Base-by-base conservation (phyloP, 2,888 invertebrate species). In the Allacma fusca region DNA sequence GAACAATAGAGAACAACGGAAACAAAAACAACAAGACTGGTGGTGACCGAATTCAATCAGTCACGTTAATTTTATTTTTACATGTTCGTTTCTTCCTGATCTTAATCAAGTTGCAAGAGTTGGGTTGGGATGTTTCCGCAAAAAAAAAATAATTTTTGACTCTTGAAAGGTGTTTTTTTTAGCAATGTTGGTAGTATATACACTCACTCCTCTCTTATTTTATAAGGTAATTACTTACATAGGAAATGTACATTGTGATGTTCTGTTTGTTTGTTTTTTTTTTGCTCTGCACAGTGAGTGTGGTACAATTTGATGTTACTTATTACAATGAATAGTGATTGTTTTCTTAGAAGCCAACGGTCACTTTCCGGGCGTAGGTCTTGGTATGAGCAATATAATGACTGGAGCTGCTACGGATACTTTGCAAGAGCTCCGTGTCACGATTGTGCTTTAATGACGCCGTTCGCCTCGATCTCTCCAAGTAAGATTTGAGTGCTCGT, bases 311-410 rank as follows among this genome's bases (percentile, higher is more conserved):
- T 7, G n/a, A 21, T 59, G n/a, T 13, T n/a, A 59, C n/a, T 13
- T 59, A 59, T 13, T n/a, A 21, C n/a, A 19, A 59, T 19, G 59
- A 59, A 7, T 59, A 21, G 43, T 43, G 7, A 29, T 4, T 67
- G 2, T 29, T 43, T 28, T 68, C 57, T 70, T 76, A 70, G 44
- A 70, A 76, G 34, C 64, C 71, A 13, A 70, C 76, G 21, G 76
- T 77, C 21, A 77, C 76, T 65, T 71, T 77, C 1, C 76, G 64
- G 43, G 76, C 76, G 43, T 77, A 82, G 50, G 81, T 78, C 68
- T 84, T 84, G n/a, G 83, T 80, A 72, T 83, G 84, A n/a, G 82
- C 81, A 24, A 84, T 67, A 71, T 84, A 84, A 64, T 82, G 83
- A 64, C 78, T 81, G 64, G 81, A 79, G 64, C 81, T 81, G 44